Percentiles rank a stretch among this genome's conserved stretches.
Evolutionary conservation across 1,140 invertebrate species (phyloP).

Genomic region (Dryas iulia): DNA sequence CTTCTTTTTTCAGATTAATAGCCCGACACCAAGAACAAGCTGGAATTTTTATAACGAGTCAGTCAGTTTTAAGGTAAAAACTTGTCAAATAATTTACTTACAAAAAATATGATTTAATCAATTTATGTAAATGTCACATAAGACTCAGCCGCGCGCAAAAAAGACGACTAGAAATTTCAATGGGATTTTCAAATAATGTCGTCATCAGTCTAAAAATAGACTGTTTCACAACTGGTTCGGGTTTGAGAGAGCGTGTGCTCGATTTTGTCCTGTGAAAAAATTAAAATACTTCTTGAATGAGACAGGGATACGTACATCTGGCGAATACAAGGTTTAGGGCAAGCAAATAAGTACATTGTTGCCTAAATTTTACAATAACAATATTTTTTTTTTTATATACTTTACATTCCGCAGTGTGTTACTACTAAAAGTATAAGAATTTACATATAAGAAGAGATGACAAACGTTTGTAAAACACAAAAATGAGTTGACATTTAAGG

Average conservation of each 20-base stretch:
- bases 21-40: neutral
- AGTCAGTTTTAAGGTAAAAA: constrained; percentile 5
- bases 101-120: neutral
- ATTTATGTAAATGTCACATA: neutral
- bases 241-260: constrained; percentile 41
- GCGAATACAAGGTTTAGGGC: neutral
- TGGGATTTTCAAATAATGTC: constrained; percentile 59
- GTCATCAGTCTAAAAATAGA: constrained; percentile 68
- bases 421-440: no score
- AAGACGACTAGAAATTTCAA: constrained; percentile 41
- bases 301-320: neutral
- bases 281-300: constrained; percentile 5
- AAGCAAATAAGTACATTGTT: neutral
- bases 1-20: neutral
- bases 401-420: no score
- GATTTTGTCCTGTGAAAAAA: constrained; percentile 43
- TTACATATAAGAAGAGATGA: no score
- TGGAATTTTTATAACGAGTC: constrained; percentile 1
- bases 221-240: constrained; percentile 48
- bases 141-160: constrained; percentile 19
- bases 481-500: no score
- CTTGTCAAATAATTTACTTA: neutral
- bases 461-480: no score
- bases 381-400: no score
- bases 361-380: no score